Evolutionary conservation across 1,140 invertebrate species (phyloP).

Genomic region (Stegodyphus mimosarum): DNA sequence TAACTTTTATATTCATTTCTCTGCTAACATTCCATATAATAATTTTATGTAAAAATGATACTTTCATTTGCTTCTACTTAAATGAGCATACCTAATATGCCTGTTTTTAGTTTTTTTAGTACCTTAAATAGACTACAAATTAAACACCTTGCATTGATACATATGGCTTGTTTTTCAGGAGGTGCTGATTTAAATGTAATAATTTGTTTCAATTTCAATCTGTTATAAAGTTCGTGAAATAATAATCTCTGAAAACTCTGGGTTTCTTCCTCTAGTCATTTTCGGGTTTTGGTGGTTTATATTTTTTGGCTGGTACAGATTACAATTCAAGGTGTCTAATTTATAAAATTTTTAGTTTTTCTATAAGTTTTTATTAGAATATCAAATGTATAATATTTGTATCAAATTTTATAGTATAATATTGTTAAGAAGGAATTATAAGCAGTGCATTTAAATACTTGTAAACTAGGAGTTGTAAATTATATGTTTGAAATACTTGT

Average conservation of each 20-base stretch:
- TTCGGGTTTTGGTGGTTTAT: background rate
- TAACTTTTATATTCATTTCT: background rate
- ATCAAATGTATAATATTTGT: background rate
- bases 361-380: background rate
- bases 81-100: background rate
- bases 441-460: no score
- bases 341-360: background rate
- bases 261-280: background rate
- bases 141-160: background rate
- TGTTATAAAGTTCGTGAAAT: background rate
- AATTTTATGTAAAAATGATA: no score
- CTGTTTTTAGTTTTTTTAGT: background rate
- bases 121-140: background rate
- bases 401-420: background rate
- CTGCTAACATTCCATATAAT: conserved; percentile 8
- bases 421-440: background rate
- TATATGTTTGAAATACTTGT: background rate
- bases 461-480: no score
- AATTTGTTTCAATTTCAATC: background rate
- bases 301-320: background rate
- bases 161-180: background rate
- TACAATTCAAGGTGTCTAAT: background rate
- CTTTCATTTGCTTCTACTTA: background rate
- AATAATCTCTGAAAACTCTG: background rate
- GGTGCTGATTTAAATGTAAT: background rate